These are phyloP conservation scores for Charaxes varanes DNA, from an alignment of 1,140 invertebrate species.

Conservation along the genomic window DNA sequence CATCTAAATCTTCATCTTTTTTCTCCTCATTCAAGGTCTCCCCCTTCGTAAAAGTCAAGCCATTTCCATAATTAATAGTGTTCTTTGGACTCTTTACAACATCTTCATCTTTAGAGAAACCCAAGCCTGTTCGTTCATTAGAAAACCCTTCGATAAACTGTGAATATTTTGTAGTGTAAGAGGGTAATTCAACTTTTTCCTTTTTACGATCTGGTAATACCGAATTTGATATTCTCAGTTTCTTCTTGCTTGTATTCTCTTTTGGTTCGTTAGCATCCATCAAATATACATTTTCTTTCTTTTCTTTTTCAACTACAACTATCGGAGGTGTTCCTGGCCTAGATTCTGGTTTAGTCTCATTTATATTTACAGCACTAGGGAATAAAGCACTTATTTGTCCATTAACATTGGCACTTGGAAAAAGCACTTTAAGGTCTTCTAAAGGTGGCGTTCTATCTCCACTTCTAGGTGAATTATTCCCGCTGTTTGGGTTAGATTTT, in stretches of 20 bases:
- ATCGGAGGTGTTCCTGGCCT: conserved; percentile 14
- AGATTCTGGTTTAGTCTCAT: conserved; percentile 19
- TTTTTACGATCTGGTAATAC: conserved; percentile 48
- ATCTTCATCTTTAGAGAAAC: conserved; percentile 51
- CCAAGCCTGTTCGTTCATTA: conserved; percentile 51
- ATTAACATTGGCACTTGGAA: conserved; percentile 36
- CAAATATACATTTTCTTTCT: conserved; percentile 52
- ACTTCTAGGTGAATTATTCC: conserved; percentile 35
- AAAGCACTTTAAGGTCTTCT: conserved; percentile 43
- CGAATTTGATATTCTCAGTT: conserved; percentile 55
- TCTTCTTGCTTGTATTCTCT: conserved; percentile 42
- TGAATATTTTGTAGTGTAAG: conserved; percentile 63
- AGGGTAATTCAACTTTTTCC: conserved; percentile 35
- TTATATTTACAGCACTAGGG: conserved; percentile 34
- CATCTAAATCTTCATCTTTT: conserved; percentile 49
- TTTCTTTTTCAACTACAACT: conserved; percentile 28
- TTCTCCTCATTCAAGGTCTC: conserved; percentile 58
- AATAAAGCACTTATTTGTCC: conserved; percentile 25
- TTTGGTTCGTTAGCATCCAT: conserved; percentile 30
- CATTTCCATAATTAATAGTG: conserved; percentile 53
- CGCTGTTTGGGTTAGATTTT: conserved; percentile 27
- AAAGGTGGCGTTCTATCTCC: conserved; percentile 31
- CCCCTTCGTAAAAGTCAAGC: conserved; percentile 58
- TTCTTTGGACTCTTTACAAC: conserved; percentile 34
- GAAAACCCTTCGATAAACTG: conserved; percentile 59